These are phyloP conservation scores for Ramphastos sulfuratus DNA, from an alignment of 2,113 vertebrate genomes.

Conservation along the genomic window DNA sequence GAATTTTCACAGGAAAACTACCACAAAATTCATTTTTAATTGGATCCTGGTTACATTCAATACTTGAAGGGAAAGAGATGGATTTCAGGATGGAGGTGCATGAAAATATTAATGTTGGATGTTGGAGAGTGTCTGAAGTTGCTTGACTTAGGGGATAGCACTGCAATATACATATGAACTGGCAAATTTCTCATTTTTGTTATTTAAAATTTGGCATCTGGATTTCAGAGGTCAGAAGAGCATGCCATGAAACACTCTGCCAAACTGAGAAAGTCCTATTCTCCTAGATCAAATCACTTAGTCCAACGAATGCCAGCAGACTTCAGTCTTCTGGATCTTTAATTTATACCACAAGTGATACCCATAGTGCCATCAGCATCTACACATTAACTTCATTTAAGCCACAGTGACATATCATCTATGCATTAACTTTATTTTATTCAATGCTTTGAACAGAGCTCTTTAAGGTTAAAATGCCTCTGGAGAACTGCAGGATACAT, in stretches of 20 bases:
- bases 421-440: background rate
- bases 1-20: background rate
- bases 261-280: background rate
- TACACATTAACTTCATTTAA: background rate
- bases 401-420: background rate
- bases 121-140: background rate
- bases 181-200: background rate
- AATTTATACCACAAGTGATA: background rate
- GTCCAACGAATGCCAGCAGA: background rate
- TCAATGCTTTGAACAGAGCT: background rate
- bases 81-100: background rate
- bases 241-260: background rate
- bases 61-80: fast-evolving
- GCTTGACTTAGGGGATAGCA: background rate
- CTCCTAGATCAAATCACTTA: background rate
- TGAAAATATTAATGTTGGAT: background rate
- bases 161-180: background rate
- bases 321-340: background rate
- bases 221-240: background rate
- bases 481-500: background rate
- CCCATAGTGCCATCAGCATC: background rate
- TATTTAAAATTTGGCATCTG: background rate
- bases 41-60: background rate
- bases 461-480: background rate
- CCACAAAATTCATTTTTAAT: background rate